Conservation (phyloP, 2,113 vertebrate species). For the Nansenia antarctica region DNA sequence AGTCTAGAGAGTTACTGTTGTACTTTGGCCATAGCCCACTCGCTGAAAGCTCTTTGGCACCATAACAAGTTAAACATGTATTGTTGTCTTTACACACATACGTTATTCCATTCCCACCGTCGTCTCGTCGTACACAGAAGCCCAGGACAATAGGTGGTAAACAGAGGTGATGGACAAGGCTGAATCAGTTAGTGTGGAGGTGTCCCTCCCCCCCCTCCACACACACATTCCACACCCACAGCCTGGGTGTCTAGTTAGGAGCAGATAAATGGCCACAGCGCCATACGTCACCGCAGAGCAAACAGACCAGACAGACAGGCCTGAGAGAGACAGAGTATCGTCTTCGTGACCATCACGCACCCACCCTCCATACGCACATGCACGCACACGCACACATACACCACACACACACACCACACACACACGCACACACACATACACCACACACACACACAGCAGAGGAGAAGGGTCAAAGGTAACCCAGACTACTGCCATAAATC, state of each 20-base stretch:
- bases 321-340: neutral
- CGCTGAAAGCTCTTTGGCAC: conserved; percentile 31
- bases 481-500: conserved; percentile 29
- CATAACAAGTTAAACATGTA: conserved; percentile 54
- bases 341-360: conserved; percentile 3
- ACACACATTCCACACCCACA: conserved; percentile 49
- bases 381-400: conserved; percentile 20
- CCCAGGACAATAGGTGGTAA: conserved; percentile 64
- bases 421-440: neutral
- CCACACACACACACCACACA: conserved; percentile 9
- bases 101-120: conserved; percentile 48
- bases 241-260: conserved; percentile 43
- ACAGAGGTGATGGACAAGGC: conserved; percentile 42
- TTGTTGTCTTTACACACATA: conserved; percentile 57
- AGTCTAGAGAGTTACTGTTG: neutral
- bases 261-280: conserved; percentile 43
- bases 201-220: conserved; percentile 40
- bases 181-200: conserved; percentile 32
- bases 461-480: conserved; percentile 18
- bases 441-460: conserved; percentile 30
- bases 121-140: conserved; percentile 46
- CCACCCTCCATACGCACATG: neutral
- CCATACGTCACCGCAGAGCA: conserved; percentile 56
- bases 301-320: conserved; percentile 44
- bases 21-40: conserved; percentile 26